Base-by-base conservation (phyloP, 2,888 invertebrate species). In the Reticulitermes lucifugus region DNA sequence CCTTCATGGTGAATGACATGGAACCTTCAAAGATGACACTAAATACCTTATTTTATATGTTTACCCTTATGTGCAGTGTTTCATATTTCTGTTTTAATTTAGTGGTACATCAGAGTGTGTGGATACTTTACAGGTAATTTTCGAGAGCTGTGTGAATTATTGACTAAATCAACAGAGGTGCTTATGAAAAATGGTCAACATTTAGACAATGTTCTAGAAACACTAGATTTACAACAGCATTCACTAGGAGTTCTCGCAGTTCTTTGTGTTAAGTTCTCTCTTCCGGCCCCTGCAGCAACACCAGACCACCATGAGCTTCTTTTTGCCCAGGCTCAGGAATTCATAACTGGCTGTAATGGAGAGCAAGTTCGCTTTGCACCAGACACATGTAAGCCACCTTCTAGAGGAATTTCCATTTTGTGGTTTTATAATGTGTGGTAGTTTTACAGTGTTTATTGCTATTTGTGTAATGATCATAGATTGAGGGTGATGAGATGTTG, bases 151-250 rank as follows among this genome's bases (percentile, higher is more conserved):
- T 94, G 94, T 86, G 96, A 96, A 86, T 93, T 94, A 88, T 93
- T 97, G 88, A 93, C 92, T 85, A 96, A 97, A 90, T 96, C 96
- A n/a, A 94, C 94, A 84, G 97, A 98, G 86, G 92, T 96, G 5
- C 92, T 98, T 84, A 92, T 95, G 87, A 96, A 97, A 90, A 97
- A 98, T 92, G 94, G 94, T 88, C 95, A 94, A 87, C 97, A 97
- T 89, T 92, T 98, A 88, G 97, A 96, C 90, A 98, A 96, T 90
- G 98, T 98, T 59, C 91, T 98, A 88, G 98, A 97, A 90, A 98
- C 98, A 0, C 92, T 98, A 86, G 97, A 98, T 90, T 93, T 97
- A 86, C 97, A 98, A 89, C 96, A 98, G 89, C 98, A 98, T 91
- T 97, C 98, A 14, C 91, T 98, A 85, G 98, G 98, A 81, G 95